These are phyloP conservation scores for Phrynosoma platyrhinos DNA, from an alignment of 2,113 vertebrate genomes.

Conservation along the genomic window DNA sequence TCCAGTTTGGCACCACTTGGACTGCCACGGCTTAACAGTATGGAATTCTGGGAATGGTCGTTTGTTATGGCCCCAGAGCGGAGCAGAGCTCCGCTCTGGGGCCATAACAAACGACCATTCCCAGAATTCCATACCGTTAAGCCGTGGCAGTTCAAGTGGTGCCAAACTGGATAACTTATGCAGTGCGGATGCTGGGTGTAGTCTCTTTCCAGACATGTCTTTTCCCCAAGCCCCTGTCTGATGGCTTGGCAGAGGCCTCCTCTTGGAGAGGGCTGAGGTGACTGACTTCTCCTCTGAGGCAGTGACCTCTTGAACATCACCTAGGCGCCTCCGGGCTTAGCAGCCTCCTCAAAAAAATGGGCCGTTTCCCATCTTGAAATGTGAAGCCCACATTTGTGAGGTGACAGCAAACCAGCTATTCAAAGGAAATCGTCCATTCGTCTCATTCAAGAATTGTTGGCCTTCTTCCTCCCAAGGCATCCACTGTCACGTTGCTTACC, in stretches of 20 bases:
- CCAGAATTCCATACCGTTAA: no score
- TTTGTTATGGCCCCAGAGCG: no score
- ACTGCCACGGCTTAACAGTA: no score
- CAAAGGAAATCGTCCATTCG: background rate
- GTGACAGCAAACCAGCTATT: background rate
- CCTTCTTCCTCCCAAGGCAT: background rate
- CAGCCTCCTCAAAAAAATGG: background rate
- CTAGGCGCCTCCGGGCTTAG: background rate
- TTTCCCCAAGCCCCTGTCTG: background rate
- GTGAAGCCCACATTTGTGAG: background rate
- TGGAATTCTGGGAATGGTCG: no score
- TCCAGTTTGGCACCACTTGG: no score
- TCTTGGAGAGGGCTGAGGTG: background rate
- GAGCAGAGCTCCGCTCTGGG: no score
- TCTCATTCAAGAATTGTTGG: background rate
- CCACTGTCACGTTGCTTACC: accelerated
- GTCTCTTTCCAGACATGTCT: background rate
- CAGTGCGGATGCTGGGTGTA: no score
- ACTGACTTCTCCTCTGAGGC: background rate
- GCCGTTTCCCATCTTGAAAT: background rate
- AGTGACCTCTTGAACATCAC: background rate
- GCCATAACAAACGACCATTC: no score
- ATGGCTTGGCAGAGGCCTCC: background rate
- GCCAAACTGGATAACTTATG: no score
- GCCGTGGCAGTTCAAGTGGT: no score